Evolutionary conservation across 1,140 invertebrate species (phyloP), one percentile per base, ranked within the genome.

Genomic region (Cryptotermes secundus): DNA sequence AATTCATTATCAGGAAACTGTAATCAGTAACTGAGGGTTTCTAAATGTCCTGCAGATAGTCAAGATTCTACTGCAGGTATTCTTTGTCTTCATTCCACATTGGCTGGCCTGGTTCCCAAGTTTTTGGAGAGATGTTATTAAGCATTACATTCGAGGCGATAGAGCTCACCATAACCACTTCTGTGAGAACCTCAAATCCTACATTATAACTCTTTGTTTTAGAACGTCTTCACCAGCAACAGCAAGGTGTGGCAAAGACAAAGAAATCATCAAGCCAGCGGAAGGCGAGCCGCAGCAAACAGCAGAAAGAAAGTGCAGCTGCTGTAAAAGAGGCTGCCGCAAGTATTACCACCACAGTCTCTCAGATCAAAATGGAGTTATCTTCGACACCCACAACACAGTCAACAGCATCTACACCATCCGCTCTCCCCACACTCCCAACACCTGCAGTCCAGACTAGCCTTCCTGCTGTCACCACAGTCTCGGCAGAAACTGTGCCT

Each of bases 171-270:
- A n/a, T n/a, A n/a, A n/a, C n/a, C n/a, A n/a, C n/a, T n/a, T n/a
- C n/a, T n/a, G n/a, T n/a, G n/a, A n/a, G n/a, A n/a, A n/a, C n/a
- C n/a, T n/a, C n/a, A 22, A 81, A 35, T 12, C 26, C 1, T 81
- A 34, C 19, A 19, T n/a, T 85, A 53, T 84, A 79, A 85, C 26
- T 72, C 6, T 7, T 72, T 72, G 16, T 86, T 88, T 16, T 84
- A 89, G 89, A 89, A 84, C 87, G 88, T 80, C 86, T 90, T 86
- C 94, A 95, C 88, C 92, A 93, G 85, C 93, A 94, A 86, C 89
- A 92, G n/a, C 92, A 93, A 89, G 91, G 92, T 4, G 90, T 93
- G 83, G 91, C 91, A 82, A 91, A 92, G 86, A 91, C 90, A 84
- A 90, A 91, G 80, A 92, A 93, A 86, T 91, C 91, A 85, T 88